Evolutionary conservation across 2,113 vertebrate genomes (phyloP), one percentile per base, ranked within the genome.

Genomic region (Paradoxurus hermaphroditus): DNA sequence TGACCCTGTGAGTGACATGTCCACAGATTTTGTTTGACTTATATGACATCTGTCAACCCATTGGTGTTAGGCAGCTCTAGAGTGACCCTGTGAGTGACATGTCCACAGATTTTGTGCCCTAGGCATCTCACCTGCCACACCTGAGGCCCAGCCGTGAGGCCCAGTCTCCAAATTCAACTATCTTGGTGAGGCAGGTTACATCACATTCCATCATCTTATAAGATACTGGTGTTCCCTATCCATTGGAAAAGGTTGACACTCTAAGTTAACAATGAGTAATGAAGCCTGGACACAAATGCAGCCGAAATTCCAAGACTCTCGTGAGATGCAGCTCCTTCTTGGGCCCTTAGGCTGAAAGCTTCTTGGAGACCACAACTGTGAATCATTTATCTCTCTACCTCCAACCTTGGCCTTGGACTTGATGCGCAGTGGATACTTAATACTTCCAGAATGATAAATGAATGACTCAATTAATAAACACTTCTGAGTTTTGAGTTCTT

Each of bases 61-160:
- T 29, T 63, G 25, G 34, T 4, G 5, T 18, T 79, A 68, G 7
- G 12, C 0, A n/a, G 31, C 5, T 7, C 34, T 51, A 53, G 11
- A 1, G 3, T 0, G 5, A 75, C 11, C 21, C 68, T 56, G 62
- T 9, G 16, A 31, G 25, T 12, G 15, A 91, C 1, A 1, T 7
- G 8, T 49, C 53, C 41, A 63, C 39, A 53, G 49, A 85, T 29
- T 44, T 14, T 31, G 21, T 85, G 53, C 46, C 39, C 14, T 34
- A 2, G 7, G 16, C 3, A 5, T 11, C 34, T 67, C 11, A 1
- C 12, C 73, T 85, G 51, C 46, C 81, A 44, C 56, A 65, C 39
- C 7, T 1, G 18, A 34, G 21, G 31, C 39, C 25, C n/a, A 2
- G 1, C 7, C 41, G n/a, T 39, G 25, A 79, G 53, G 29, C 23